Base-by-base conservation (phyloP, 2,797 vertebrate genomes). In the Cirrhinus mrigala region DNA sequence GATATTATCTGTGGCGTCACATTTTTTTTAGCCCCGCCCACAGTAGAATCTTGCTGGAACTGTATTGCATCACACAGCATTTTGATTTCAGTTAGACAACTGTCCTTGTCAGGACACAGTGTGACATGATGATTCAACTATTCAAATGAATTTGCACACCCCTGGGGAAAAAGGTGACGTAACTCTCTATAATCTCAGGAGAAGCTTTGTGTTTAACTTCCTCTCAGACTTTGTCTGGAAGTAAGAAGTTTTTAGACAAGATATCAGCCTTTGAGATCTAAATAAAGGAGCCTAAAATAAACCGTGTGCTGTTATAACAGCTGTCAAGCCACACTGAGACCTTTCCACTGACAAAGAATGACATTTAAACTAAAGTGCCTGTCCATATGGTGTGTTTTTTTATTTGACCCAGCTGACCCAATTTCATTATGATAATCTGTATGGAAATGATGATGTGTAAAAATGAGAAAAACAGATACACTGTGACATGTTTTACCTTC, bases 81-180 rank as follows among this genome's bases (percentile, higher is more conserved):
- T 66, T 80, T 7, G 2, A 68, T 66, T 76, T 76, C 74, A 58
- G 1, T 37, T 76, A 7, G 33, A 33, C 6, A 64, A n/a, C n/a
- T n/a, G n/a, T n/a, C 46, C 6, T 50, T 12, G 18, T n/a, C 78
- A 68, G 27, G 46, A 48, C 76, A 60, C 24, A 15, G 40, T 71
- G 37, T 40, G 4, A 58, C 52, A 44, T 5, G 11, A 74, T 74
- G 14, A 33, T 33, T 58, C 54, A 74, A 37, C 37, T 22, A 75
- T 76, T 83, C 60, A 83, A 74, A 82, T n/a, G 16, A 56, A 73
- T 71, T 58, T 60, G 37, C 70, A 64, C 71, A 75, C 20, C 22
- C 52, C 52, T 46, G 37, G 6, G 24, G 37, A 73, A 29, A 62
- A 74, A 74, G n/a, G 24, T 48, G 37, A 73, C 1, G 2, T 1